phyloP scores from a whole-genome alignment of 1,140 invertebrate genomes.

The Aphis craccivora region DNA sequence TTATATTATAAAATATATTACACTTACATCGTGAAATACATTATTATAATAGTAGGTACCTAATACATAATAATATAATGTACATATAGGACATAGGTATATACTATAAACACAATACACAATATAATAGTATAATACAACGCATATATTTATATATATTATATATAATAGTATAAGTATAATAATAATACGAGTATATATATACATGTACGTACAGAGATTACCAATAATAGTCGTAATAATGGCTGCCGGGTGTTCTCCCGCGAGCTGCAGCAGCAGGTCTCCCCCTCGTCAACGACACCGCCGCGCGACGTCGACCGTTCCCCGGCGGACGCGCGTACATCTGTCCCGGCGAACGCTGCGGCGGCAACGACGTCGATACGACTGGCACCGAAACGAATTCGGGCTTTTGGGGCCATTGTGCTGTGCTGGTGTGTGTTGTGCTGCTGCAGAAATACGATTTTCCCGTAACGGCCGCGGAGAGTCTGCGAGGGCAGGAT shows the following conservation, averaged over 20 bases:
- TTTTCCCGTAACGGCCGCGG: slow-evolving; percentile 52
- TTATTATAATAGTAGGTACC: too few relatives aligned
- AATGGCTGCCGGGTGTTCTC: slow-evolving; percentile 50
- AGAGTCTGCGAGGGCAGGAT: neutral
- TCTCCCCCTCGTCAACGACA: neutral
- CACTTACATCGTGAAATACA: too few relatives aligned
- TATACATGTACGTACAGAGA: neutral
- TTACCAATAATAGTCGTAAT: slow-evolving; percentile 18
- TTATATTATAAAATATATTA: too few relatives aligned
- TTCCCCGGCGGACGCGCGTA: slow-evolving; percentile 4
- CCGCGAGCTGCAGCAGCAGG: neutral
- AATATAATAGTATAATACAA: neutral
- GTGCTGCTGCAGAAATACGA: slow-evolving; percentile 27
- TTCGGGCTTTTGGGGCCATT: slow-evolving; percentile 19
- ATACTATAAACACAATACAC: neutral
- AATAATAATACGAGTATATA: neutral
- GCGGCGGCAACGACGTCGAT: neutral
- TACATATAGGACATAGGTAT: neutral
- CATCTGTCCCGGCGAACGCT: slow-evolving; percentile 41
- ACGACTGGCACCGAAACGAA: slow-evolving; percentile 51
- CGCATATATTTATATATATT: neutral
- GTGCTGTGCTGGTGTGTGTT: slow-evolving; percentile 1
- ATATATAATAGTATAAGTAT: neutral
- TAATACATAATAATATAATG: too few relatives aligned
- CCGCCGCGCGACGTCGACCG: neutral